A percentile compares a stretch with the other conserved stretches of the same genome.
These are phyloP conservation scores for Callitettix versicolor DNA, from an alignment of 1,140 invertebrate species.

Conservation along the genomic window DNA sequence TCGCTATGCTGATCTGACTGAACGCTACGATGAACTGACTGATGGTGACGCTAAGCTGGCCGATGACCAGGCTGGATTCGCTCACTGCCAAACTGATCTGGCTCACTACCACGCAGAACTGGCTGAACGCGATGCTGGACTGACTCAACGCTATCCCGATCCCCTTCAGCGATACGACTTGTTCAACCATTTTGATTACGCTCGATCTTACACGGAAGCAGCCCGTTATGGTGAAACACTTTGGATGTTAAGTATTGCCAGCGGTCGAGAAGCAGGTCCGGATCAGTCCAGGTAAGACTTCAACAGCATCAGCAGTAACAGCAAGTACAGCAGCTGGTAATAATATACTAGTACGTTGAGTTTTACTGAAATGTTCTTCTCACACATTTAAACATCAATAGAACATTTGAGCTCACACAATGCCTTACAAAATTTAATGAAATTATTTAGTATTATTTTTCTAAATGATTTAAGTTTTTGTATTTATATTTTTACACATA, in stretches of 20 bases:
- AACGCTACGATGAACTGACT: slow-evolving; percentile 1
- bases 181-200: neutral
- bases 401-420: no score
- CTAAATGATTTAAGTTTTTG: no score
- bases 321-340: no score
- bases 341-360: no score
- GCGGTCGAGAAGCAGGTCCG: no score
- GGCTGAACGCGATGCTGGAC: neutral
- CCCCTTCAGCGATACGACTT: neutral
- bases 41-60: neutral
- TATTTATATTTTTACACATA: no score
- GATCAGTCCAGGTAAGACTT: slow-evolving; percentile 1
- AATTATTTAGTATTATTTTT: no score
- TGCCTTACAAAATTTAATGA: no score
- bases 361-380: no score
- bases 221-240: neutral
- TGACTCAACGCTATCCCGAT: neutral
- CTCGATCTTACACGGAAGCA: neutral
- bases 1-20: neutral
- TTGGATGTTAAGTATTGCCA: neutral
- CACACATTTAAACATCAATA: no score
- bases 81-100: slow-evolving; percentile 3
- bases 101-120: neutral
- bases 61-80: slow-evolving; percentile 1
- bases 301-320: neutral